Base-by-base conservation (phyloP, 1,140 invertebrate species). In the Pseudomyrmex cubaensis region DNA sequence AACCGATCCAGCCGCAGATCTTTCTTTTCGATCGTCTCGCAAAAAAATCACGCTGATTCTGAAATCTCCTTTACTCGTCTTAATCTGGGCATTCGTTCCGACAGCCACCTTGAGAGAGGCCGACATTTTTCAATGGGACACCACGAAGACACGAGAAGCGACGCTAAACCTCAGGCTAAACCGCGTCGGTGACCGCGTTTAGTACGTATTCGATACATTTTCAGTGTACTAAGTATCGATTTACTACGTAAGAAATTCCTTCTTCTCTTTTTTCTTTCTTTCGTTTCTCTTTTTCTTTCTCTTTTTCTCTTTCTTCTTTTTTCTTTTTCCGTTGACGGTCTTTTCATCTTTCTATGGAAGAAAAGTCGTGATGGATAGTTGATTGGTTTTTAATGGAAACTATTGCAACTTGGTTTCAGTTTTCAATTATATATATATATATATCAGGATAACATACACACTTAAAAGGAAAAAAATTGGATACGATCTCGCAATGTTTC, bases 51-150 rank as follows among this genome's bases (percentile, higher is more conserved):
- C 54, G 35, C 77, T 86, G 86, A 89, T 88, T 82, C 64, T 67
- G 87, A 86, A 89, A 89, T 89, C 87, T 85, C 80, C 86, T 89
- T 91, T 87, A 90, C 89, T 89, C 78, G 80, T 84, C 89, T 89
- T 92, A 92, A 93, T 92, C 91, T 89, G 74, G 86, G 88, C 90
- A 92, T 92, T 92, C 90, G 87, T 92, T 91, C 46, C 64, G 52
- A 10, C 69, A 52, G 35, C 48, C 15, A 20, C 17, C 4, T 20
- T 4, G n/a, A 54, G 54, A 73, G 75, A 77, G 76, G 44, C 82
- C 52, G 83, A 62, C 80, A 89, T 90, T 90, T 90, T 90, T 90
- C 88, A 90, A 89, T 86, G 83, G 85, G 87, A 89, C 85, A 88
- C 88, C 44, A 80, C 44, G 7, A 5, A 35, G 5, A 35, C 35